Evolutionary conservation across 2,797 vertebrate species (phyloP).

Genomic region (Pantherophis alleghaniensis): DNA sequence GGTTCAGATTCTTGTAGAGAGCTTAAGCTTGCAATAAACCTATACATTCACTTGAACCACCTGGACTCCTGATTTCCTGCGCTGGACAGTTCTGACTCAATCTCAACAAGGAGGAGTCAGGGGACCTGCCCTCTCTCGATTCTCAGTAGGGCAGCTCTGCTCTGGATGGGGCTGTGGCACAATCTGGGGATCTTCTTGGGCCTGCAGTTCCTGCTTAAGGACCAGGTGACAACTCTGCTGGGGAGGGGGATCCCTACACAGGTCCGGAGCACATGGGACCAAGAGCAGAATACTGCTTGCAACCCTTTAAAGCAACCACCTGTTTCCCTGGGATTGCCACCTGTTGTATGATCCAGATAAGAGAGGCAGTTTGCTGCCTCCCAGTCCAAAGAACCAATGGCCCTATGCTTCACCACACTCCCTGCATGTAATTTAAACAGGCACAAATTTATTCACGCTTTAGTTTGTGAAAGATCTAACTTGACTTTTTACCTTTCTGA

Average conservation of each 20-base stretch:
- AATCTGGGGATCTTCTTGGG: background rate
- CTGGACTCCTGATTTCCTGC: background rate
- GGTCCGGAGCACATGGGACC: background rate
- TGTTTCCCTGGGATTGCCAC: background rate
- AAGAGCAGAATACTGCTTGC: background rate
- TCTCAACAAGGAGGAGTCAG: background rate
- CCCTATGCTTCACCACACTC: background rate
- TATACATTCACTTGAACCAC: background rate
- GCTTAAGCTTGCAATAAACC: background rate
- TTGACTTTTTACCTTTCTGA: constrained; percentile 63
- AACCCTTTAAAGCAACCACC: background rate
- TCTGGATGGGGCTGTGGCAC: background rate
- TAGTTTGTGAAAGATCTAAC: constrained; percentile 46
- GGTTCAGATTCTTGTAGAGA: background rate
- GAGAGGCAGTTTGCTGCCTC: background rate
- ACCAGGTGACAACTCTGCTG: background rate
- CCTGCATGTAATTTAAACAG: too few relatives aligned
- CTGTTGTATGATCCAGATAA: background rate
- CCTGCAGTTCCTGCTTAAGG: background rate
- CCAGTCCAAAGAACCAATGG: background rate
- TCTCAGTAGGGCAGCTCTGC: background rate
- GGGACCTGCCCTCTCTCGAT: background rate
- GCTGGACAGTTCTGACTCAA: background rate
- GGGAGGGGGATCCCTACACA: background rate
- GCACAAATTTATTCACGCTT: background rate